Conservation (phyloP, 2,113 vertebrate species). For the Empidonax alnorum region DNA sequence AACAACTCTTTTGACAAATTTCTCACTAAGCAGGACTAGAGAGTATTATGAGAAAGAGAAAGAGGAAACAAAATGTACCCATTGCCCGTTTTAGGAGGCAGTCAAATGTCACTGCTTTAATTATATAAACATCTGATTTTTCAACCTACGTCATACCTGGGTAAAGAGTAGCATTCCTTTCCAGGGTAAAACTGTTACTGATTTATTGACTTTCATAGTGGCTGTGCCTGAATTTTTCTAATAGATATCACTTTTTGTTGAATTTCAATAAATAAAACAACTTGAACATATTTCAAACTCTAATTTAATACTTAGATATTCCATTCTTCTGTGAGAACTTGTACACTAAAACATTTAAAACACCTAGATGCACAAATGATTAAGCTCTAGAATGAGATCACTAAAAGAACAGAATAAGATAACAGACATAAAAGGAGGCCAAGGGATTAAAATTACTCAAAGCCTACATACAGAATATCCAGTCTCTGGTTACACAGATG, state of each 20-base stretch:
- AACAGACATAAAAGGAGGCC: not conserved
- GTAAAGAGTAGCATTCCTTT: not conserved
- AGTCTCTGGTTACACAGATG: not conserved
- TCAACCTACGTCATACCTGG: not conserved
- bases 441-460: not conserved
- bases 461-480: not conserved
- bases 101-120: not conserved
- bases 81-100: not conserved
- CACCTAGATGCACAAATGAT: not conserved
- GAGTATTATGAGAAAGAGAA: not conserved
- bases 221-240: not conserved
- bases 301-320: not conserved
- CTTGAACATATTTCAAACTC: not conserved
- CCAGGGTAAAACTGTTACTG: not conserved
- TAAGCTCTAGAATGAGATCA: not conserved
- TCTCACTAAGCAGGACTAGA: not conserved
- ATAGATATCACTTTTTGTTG: not conserved
- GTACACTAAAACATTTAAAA: not conserved
- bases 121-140: not conserved
- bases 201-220: not conserved
- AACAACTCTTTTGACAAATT: not conserved
- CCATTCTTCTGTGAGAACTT: not conserved
- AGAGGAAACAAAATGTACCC: not conserved
- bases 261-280: not conserved
- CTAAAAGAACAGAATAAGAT: constrained; percentile 6